Conservation (phyloP, 2,797 vertebrate species). For the Poeciliopsis gracilis region DNA sequence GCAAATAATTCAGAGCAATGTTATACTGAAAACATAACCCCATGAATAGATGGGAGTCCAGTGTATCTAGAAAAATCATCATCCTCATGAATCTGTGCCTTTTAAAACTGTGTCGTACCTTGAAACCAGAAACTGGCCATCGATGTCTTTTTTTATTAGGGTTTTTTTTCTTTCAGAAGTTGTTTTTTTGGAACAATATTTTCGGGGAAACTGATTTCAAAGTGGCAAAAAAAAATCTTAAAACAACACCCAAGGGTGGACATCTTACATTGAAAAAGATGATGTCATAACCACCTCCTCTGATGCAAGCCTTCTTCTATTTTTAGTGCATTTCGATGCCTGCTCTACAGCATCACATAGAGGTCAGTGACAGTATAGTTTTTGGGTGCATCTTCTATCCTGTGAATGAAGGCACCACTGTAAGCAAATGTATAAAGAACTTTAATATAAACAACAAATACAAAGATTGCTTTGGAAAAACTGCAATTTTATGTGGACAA, state of each 20-base stretch:
- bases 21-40: too few species aligned
- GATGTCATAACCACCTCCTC: neutral
- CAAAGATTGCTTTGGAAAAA: neutral
- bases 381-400: neutral
- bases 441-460: neutral
- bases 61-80: neutral
- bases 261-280: neutral
- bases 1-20: neutral
- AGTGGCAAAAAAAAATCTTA: neutral
- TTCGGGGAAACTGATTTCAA: neutral
- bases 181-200: neutral
- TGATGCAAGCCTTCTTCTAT: neutral
- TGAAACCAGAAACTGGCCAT: neutral
- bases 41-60: neutral
- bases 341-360: neutral
- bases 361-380: neutral
- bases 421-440: neutral
- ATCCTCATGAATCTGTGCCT: neutral
- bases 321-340: neutral
- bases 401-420: neutral
- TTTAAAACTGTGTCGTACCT: neutral
- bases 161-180: neutral
- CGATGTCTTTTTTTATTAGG: neutral
- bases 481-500: neutral
- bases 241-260: neutral